Base-by-base conservation (phyloP, 2,888 invertebrate genomes). In the Agonum fuliginosum region DNA sequence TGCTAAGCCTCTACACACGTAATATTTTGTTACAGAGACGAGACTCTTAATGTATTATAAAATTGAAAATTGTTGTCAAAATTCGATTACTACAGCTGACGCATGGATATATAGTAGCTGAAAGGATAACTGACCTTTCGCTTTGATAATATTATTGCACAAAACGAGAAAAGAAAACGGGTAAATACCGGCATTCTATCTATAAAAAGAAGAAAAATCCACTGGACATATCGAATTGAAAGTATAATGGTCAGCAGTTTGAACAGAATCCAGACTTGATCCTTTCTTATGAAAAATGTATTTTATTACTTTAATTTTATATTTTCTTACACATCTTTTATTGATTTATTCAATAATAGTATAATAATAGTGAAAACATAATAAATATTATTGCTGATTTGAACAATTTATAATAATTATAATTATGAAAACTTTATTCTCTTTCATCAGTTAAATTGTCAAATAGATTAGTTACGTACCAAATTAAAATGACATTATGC, bases 171-270 rank as follows among this genome's bases (percentile, higher is more conserved):
- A 54, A 4, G n/a, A 20, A 43, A 54, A 54, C 22, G 10, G 12
- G 54, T 54, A 54, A 54, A 54, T 54, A 27, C 54, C 54, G 1
- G 24, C 12, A 54, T 54, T 54, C 20, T 12, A 24, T 24, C 24
- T 54, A 1, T 12, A 54, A 51, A 14, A 54, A 54, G 24, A 22
- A 12, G 8, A 54, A 48, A 54, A 54, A 54, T 54, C 54, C 54
- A 54, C 20, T 54, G 54, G 54, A 20, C 24, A 54, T 54, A 12
- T 27, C 54, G 54, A 24, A 54, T 54, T 54, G 54, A 54, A 54
- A 62, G 62, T 62, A 62, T 62, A 62, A 62, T 62, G 34, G 62
- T 62, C 62, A 62, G 62, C 62, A 34, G 34, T 62, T 62, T 62
- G 30, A 34, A 62, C 34, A 17, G 19, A 62, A 62, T 62, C 62